Conservation (phyloP, 2,113 vertebrate genomes). For the Ovis aries region ARS-UI_Ramb_v3.0 NC_056067.1:48662001-48662500, state of each 20-base stretch:
- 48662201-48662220: too few species aligned
- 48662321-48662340: background rate
- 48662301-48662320: background rate
- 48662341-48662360: background rate
- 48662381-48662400: background rate
- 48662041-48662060: too few species aligned
- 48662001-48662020: too few species aligned
- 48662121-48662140: too few species aligned
- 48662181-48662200: accelerated
- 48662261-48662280: background rate
- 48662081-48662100: too few species aligned
- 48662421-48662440: background rate
- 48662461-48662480: background rate
- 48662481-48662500: background rate
- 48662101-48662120: too few species aligned
- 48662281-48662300: background rate
- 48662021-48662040: too few species aligned
- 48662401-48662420: background rate
- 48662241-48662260: background rate
- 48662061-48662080: too few species aligned
- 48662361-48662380: background rate
- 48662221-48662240: accelerated
- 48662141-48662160: too few species aligned
- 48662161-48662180: too few species aligned
- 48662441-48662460: background rate